These are phyloP conservation scores for Ancistrus triradiatus DNA, from an alignment of 2,113 vertebrate genomes.

Conservation along the genomic window DNA sequence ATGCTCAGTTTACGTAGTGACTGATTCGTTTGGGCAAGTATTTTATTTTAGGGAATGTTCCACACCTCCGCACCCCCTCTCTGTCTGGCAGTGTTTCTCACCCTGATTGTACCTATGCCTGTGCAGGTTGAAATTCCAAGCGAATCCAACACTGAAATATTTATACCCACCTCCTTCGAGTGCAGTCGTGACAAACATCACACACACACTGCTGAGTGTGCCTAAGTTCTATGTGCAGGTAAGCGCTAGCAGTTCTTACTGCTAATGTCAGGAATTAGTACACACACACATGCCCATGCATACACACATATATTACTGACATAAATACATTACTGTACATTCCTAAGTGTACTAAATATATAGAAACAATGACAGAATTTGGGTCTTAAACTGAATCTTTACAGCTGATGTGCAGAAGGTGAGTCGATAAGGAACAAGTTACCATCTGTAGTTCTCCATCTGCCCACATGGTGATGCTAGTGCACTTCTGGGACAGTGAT, in stretches of 20 bases:
- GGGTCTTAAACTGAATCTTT: too few species aligned
- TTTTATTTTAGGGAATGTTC: constrained; percentile 26
- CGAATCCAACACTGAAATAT: constrained; percentile 90
- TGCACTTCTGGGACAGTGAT: constrained; percentile 30
- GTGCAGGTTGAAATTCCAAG: constrained; percentile 84
- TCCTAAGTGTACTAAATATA: too few species aligned
- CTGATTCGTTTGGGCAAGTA: neutral
- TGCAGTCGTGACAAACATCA: constrained; percentile 87
- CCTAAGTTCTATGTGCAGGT: constrained; percentile 98
- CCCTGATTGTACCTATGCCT: constrained; percentile 18
- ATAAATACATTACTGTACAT: too few species aligned
- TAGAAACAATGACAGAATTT: too few species aligned
- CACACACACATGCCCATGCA: constrained; percentile 1
- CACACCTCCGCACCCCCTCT: neutral
- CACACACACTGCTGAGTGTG: constrained; percentile 85
- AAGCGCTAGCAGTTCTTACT: constrained; percentile 47
- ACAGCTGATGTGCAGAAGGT: too few species aligned
- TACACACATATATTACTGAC: too few species aligned
- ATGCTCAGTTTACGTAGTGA: too few species aligned
- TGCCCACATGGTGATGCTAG: constrained; percentile 63
- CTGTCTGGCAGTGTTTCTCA: neutral
- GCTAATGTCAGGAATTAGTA: neutral
- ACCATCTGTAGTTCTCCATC: constrained; percentile 26
- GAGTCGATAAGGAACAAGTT: too few species aligned
- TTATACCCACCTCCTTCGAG: constrained; percentile 92